Percentiles rank a stretch among this genome's conserved stretches.
These are phyloP conservation scores for Chamaetylas fuelleborni DNA, from an alignment of 2,113 vertebrate genomes.

Conservation along the genomic window DNA sequence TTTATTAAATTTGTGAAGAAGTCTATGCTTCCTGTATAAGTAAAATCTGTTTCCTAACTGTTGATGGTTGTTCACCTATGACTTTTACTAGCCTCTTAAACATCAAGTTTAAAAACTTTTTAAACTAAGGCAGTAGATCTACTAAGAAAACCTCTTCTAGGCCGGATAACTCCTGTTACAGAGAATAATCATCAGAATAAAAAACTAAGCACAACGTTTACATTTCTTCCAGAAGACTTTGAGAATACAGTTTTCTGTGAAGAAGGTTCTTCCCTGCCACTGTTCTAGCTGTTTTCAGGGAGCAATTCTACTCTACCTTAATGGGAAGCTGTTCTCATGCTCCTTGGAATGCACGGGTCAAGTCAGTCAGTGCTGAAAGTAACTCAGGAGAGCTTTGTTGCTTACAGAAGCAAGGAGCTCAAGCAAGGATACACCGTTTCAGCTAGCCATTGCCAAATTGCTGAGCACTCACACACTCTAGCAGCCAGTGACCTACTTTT, in stretches of 20 bases:
- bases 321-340: background rate
- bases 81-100: background rate
- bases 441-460: fast-evolving
- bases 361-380: background rate
- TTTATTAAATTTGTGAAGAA: background rate
- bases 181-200: background rate
- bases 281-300: background rate
- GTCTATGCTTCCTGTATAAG: background rate
- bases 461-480: background rate
- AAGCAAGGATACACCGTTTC: background rate
- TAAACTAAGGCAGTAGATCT: background rate
- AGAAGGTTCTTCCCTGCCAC: background rate
- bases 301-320: background rate
- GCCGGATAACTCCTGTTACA: background rate
- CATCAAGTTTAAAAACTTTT: background rate
- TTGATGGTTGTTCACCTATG: background rate
- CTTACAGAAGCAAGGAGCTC: background rate
- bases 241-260: background rate
- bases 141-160: background rate
- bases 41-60: background rate
- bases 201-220: background rate
- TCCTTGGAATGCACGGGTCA: fast-evolving
- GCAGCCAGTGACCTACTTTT: background rate
- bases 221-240: background rate
- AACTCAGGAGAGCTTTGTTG: background rate